phyloP scores from a whole-genome alignment of 2,113 vertebrate species.

The Reinhardtius hippoglossoides region DNA sequence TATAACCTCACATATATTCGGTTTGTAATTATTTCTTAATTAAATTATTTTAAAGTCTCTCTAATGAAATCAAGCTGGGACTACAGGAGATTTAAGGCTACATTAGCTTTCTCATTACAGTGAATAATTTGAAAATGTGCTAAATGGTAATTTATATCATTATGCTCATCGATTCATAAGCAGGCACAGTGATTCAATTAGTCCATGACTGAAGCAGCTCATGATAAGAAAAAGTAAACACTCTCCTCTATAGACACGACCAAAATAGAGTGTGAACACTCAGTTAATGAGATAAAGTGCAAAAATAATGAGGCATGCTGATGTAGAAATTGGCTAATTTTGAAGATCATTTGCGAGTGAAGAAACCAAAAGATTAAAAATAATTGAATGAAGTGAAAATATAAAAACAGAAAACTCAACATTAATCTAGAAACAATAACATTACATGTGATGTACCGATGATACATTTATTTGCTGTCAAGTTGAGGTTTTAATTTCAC shows the following conservation, averaged over 20 bases:
- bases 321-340: constrained; percentile 25
- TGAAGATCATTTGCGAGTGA: constrained; percentile 25
- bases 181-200: constrained; percentile 47
- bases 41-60: constrained; percentile 2
- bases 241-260: constrained; percentile 28
- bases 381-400: constrained; percentile 2
- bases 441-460: constrained; percentile 5
- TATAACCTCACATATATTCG: constrained; percentile 1
- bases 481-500: constrained; percentile 11
- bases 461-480: constrained; percentile 1
- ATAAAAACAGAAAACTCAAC: not conserved
- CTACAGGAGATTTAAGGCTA: not conserved
- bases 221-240: constrained; percentile 10
- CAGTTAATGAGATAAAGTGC: constrained; percentile 45
- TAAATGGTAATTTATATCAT: constrained; percentile 50
- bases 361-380: constrained; percentile 12
- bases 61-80: constrained; percentile 5
- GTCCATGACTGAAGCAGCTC: constrained; percentile 33
- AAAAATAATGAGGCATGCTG: constrained; percentile 51
- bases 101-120: constrained; percentile 36
- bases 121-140: constrained; percentile 41
- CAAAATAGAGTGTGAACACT: constrained; percentile 32
- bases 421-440: constrained; percentile 1
- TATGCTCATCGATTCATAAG: constrained; percentile 57
- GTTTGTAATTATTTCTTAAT: constrained; percentile 8